Evolutionary conservation across 2,797 vertebrate species (phyloP).

Genomic region (Tadarida brasiliensis): DNA sequence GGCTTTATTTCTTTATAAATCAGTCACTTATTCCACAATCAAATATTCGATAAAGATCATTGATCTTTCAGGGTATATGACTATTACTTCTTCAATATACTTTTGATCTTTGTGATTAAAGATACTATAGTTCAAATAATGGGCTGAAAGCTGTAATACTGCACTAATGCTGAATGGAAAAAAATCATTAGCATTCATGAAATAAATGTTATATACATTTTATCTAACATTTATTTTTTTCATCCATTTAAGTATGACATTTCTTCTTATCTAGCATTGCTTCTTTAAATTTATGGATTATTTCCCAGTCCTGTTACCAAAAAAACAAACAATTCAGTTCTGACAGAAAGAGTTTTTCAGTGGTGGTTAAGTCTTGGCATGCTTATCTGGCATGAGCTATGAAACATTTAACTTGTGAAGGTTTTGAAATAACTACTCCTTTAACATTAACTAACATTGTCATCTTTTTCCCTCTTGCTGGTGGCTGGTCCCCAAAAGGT

Average conservation of each 20-base stretch:
- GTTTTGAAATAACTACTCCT: conserved; percentile 65
- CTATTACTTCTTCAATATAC: background rate
- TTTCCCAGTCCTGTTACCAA: conserved; percentile 62
- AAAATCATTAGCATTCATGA: conserved; percentile 51
- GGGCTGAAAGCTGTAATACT: background rate
- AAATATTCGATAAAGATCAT: background rate
- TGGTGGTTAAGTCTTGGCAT: conserved; percentile 54
- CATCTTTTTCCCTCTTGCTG: conserved; percentile 34
- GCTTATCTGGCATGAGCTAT: conserved; percentile 56
- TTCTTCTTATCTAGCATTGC: conserved; percentile 64
- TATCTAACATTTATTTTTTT: conserved; percentile 54
- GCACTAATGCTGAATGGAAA: conserved; percentile 16
- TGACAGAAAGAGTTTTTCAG: conserved; percentile 66
- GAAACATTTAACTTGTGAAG: conserved; percentile 56
- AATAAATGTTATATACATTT: conserved; percentile 61
- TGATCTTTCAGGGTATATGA: background rate
- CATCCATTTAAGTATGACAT: conserved; percentile 66
- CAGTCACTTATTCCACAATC: conserved; percentile 4
- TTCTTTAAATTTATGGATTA: conserved; percentile 71
- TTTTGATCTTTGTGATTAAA: conserved; percentile 43
- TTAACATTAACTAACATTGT: conserved; percentile 56
- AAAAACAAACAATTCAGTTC: conserved; percentile 68
- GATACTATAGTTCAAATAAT: conserved; percentile 54
- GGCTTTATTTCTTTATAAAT: conserved; percentile 30
- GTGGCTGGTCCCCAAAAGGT: background rate